Base-by-base conservation (phyloP, 2,113 vertebrate genomes). In the Numida meleagris region DNA sequence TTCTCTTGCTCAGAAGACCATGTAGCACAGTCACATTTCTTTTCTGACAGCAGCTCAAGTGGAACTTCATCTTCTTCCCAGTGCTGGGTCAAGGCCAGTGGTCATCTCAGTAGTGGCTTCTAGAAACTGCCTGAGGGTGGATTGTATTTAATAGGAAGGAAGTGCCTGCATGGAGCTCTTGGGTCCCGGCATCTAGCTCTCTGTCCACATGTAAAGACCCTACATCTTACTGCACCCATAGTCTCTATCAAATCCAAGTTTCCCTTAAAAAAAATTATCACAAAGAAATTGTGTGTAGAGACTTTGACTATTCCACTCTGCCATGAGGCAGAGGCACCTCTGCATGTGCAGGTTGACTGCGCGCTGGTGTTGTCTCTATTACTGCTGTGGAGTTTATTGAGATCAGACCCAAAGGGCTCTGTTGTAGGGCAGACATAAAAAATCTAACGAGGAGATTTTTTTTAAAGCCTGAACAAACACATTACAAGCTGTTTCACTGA, bases 231-330 rank as follows among this genome's bases (percentile, higher is more conserved):
- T 65, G 12, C 19, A 19, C 58, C 29, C 42, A 16, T 67, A 48
- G 10, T 36, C 40, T 76, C 80, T n/a, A n/a, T 81, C 15, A 81
- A 53, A 58, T 36, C 3, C 27, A 67, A 3, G 6, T 29, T 66
- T 77, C 4, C 27, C 14, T 17, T 51, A 46, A 74, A 87, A 74
- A 87, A 79, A 74, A 29, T 36, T 57, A 21, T 34, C 23, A 20
- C 27, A 14, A 46, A 29, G 8, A 51, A 48, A 51, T 38, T 0
- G 0, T 1, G 0, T 9, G 11, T 1, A 55, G 21, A 55, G 12
- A 31, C 1, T 1, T 0, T 16, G 12, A 6, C 9, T 6, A 1
- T 57, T 92, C 77, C 59, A 29, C 17, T 24, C 46, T 65, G 12
- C 27, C 40, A 14, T 18, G 36, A 75, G 27, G 12, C 1, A 55